Evolutionary conservation across 2,113 vertebrate genomes (phyloP), one percentile per base, ranked within the genome.

Genomic region (Onychostoma macrolepis): DNA sequence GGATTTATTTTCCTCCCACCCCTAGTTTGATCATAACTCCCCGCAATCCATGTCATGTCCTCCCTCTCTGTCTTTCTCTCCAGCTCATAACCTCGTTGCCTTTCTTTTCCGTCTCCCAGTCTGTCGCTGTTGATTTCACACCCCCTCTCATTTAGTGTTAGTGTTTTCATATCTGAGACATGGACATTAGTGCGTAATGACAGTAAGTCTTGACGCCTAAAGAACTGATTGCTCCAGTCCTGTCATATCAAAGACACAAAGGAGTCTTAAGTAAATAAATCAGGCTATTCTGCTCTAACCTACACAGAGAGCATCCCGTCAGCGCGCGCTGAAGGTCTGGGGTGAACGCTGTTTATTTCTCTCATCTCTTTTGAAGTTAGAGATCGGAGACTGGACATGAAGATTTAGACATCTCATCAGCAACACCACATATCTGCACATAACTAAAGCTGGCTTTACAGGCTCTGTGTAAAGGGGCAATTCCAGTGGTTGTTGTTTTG

Each of bases 231-330:
- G 74, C 78, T 85, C 69, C 26, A 58, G 76, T 78, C 80, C 36
- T 77, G 87, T 81, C 87, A 90, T 67, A 75, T 65, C 84, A 50
- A 81, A 88, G 53, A 63, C 56, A 83, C 50, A 43, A 61, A 82
- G 26, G 78, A 79, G 50, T 67, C 86, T 56, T 53, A 84, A 53
- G 80, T 84, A 87, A 69, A 84, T 87, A 77, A 76, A 63, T 75
- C 26, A 61, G 85, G 33, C 67, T 63, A 33, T 86, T 86, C 63
- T 80, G 26, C 77, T 80, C 19, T 41, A 72, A 61, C 38, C 7
- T 30, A 79, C 58, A 63, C n/a, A 53, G 19, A n/a, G 33, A 58
- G 17, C 75, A 28, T 71, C 41, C 61, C 24, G 61, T 53, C 65
- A 41, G 71, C 6, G 9, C 0, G 24, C 17, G 61, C 4, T 10